These are phyloP conservation scores for Lateolabrax maculatus DNA, from an alignment of 2,797 vertebrate genomes.

Conservation along the genomic window DNA sequence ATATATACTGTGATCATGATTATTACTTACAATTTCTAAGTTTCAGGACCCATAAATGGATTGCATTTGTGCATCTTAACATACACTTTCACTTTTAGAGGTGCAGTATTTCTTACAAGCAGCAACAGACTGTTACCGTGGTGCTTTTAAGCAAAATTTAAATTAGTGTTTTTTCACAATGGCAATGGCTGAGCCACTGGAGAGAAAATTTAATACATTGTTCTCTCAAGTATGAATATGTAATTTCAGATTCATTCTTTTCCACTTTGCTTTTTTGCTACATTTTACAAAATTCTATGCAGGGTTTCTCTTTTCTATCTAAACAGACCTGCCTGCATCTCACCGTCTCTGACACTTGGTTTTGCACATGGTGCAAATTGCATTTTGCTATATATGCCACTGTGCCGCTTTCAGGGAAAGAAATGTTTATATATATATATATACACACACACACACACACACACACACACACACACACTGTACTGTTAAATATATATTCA, in stretches of 20 bases:
- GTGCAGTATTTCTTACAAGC: neutral
- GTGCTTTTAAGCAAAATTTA: neutral
- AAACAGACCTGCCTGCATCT: neutral
- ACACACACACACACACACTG: no score
- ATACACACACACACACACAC: no score
- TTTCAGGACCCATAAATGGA: neutral
- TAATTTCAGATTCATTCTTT: neutral
- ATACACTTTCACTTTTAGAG: neutral
- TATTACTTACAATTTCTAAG: neutral
- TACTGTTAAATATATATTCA: no score
- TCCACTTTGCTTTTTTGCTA: neutral
- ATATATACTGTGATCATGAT: neutral
- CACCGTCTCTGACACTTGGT: neutral
- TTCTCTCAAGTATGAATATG: neutral
- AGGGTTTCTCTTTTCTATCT: neutral
- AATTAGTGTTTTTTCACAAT: neutral
- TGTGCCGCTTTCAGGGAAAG: neutral
- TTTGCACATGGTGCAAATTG: neutral
- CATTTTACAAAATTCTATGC: neutral
- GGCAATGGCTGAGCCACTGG: neutral
- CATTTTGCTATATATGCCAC: constrained; percentile 5
- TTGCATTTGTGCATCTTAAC: neutral
- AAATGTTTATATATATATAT: no score
- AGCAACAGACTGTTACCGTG: neutral
- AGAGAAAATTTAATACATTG: neutral